Evolutionary conservation across 2,888 invertebrate genomes (phyloP).

Genomic region (Ephialtes manifestator): DNA sequence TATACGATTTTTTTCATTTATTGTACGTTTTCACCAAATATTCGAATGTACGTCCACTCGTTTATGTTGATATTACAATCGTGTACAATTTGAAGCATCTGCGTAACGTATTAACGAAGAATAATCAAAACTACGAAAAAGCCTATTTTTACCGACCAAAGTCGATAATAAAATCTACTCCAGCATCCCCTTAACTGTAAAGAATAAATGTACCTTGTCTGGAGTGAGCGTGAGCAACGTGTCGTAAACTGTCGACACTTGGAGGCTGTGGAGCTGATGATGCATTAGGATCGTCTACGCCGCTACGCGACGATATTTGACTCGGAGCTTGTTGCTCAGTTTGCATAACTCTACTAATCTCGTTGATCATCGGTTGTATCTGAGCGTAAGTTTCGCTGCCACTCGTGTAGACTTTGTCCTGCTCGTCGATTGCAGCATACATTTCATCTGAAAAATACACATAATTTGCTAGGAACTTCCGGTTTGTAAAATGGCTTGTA

Average conservation of each 20-base stretch:
- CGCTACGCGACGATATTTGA: slow-evolving; percentile 71
- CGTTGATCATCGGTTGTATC: slow-evolving; percentile 89
- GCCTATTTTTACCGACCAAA: too few species aligned
- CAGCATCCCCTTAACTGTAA: too few species aligned
- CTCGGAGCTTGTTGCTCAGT: slow-evolving; percentile 74
- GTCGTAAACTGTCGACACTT: slow-evolving; percentile 89
- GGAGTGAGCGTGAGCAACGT: slow-evolving; percentile 88
- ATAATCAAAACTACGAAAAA: too few species aligned
- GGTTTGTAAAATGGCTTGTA: neutral
- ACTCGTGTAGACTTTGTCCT: slow-evolving; percentile 89
- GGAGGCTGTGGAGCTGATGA: slow-evolving; percentile 87
- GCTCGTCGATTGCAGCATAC: slow-evolving; percentile 96
- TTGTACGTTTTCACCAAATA: too few species aligned
- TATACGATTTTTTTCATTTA: too few species aligned
- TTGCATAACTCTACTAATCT: slow-evolving; percentile 84
- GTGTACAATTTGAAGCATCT: too few species aligned
- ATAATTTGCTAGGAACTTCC: neutral
- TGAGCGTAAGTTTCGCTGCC: slow-evolving; percentile 96
- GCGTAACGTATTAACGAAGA: too few species aligned
- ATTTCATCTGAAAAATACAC: slow-evolving; percentile 90
- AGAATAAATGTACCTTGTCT: slow-evolving; percentile 87
- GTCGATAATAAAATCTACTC: too few species aligned
- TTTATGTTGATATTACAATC: too few species aligned
- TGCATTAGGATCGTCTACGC: slow-evolving; percentile 79
- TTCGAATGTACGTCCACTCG: too few species aligned